Conservation (phyloP, 2,113 vertebrate species). For the Barbus barbus region DNA sequence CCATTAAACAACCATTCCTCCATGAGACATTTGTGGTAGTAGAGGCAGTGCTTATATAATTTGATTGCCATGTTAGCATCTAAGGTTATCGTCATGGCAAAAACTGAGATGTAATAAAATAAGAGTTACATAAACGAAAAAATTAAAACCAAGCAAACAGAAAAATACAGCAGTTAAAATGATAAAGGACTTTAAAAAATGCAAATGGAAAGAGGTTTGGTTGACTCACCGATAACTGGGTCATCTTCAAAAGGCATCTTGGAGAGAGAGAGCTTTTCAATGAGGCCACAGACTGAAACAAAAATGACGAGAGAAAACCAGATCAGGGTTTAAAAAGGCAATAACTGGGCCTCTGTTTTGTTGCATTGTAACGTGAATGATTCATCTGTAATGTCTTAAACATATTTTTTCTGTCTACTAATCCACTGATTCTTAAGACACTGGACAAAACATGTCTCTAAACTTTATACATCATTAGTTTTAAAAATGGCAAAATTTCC, state of each 20-base stretch:
- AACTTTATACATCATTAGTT: background rate
- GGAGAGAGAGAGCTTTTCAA: constrained; percentile 87
- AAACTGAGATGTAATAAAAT: background rate
- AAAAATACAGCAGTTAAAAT: too few relatives aligned
- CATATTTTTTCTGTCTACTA: background rate
- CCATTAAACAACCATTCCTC: background rate
- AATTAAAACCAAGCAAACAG: background rate
- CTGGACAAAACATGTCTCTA: background rate
- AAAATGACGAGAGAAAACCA: constrained; percentile 34
- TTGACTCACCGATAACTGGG: constrained; percentile 78
- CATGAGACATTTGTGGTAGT: background rate
- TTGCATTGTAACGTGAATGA: background rate
- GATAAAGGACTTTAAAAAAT: background rate
- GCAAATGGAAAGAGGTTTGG: background rate
- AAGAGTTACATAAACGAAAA: background rate
- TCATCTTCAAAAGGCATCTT: constrained; percentile 87
- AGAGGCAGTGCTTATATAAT: too few relatives aligned
- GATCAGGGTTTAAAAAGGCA: background rate
- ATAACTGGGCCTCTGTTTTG: background rate
- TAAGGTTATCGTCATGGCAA: background rate
- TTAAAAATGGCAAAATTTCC: background rate
- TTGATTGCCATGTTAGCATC: too few relatives aligned
- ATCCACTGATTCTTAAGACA: background rate
- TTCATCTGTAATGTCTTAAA: background rate
- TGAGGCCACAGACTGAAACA: constrained; percentile 83